Evolutionary conservation across 2,888 invertebrate genomes (phyloP).

Genomic region (Aphelenchoides bicaudatus): DNA sequence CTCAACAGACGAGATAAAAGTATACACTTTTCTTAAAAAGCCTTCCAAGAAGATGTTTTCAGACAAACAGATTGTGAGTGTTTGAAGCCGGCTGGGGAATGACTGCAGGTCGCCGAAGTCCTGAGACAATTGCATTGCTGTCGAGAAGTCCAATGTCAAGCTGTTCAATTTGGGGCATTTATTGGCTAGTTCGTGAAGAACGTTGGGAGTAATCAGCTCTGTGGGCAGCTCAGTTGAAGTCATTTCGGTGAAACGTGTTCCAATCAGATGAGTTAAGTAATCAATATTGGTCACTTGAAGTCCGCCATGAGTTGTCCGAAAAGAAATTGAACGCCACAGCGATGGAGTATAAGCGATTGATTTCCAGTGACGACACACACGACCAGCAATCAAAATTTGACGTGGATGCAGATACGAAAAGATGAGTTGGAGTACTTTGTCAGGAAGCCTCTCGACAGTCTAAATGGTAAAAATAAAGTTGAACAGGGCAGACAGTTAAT

Average conservation of each 20-base stretch:
- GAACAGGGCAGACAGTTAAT: not conserved
- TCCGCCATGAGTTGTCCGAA: conserved; percentile 92
- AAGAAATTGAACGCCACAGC: conserved; percentile 90
- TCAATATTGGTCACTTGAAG: conserved; percentile 67
- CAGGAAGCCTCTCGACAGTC: conserved; percentile 73
- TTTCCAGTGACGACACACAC: conserved; percentile 92
- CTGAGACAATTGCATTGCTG: conserved; percentile 97
- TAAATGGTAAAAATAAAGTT: conserved; percentile 37
- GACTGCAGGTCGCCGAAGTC: conserved; percentile 99
- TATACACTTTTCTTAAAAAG: conserved; percentile 98
- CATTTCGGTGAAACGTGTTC: conserved; percentile 75
- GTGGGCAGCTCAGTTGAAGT: conserved; percentile 88
- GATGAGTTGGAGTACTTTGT: conserved; percentile 87
- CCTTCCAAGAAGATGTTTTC: conserved; percentile 99
- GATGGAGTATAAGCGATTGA: conserved; percentile 85
- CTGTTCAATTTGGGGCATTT: conserved; percentile 92
- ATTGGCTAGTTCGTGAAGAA: conserved; percentile 89
- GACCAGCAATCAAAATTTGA: conserved; percentile 70
- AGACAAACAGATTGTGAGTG: conserved; percentile 91
- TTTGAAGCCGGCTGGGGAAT: conserved; percentile 91
- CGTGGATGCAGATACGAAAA: conserved; percentile 89
- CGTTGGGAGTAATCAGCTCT: conserved; percentile 90
- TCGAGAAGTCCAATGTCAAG: conserved; percentile 86
- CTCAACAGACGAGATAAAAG: conserved; percentile 95
- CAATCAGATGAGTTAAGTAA: conserved; percentile 48